phyloP scores from a whole-genome alignment of 2,888 invertebrate genomes.

The Campoletis raptor region DNA sequence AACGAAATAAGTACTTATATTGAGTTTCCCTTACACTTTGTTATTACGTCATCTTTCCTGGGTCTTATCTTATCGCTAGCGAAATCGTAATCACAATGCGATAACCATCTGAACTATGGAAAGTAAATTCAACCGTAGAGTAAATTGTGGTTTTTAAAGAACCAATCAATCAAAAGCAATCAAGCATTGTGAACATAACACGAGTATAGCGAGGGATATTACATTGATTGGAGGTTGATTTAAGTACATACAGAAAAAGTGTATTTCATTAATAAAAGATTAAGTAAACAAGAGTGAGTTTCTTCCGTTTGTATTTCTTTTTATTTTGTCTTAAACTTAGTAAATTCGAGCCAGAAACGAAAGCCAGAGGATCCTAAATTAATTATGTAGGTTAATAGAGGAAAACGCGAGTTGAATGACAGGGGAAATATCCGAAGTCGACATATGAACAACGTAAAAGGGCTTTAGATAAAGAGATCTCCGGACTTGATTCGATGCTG shows the following conservation, averaged over 20 bases:
- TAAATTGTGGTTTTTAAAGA: not conserved
- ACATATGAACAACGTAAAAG: slow-evolving; percentile 36
- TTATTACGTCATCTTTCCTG: not conserved
- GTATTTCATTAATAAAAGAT: not conserved
- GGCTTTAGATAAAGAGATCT: slow-evolving; percentile 39
- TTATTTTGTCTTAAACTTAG: slow-evolving; percentile 39
- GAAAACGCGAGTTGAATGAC: slow-evolving; percentile 66
- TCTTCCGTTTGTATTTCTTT: not conserved
- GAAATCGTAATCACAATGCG: not conserved
- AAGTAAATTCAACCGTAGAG: not conserved
- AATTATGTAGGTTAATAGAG: slow-evolving; percentile 70
- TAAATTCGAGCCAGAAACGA: slow-evolving; percentile 46
- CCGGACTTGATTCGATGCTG: slow-evolving; percentile 30
- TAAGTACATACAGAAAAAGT: not conserved
- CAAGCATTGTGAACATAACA: not conserved
- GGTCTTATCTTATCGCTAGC: too few relatives aligned
- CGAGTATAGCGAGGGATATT: not conserved
- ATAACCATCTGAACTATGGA: not conserved
- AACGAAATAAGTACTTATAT: not conserved
- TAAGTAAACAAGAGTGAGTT: not conserved
- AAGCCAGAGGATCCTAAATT: slow-evolving; percentile 57
- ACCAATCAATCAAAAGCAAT: not conserved
- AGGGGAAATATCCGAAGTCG: slow-evolving; percentile 55
- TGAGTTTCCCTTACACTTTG: not conserved
- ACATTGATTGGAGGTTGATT: slow-evolving; percentile 12